Conservation (phyloP, 2,113 vertebrate genomes). For the Ceratotherium simum region DNA sequence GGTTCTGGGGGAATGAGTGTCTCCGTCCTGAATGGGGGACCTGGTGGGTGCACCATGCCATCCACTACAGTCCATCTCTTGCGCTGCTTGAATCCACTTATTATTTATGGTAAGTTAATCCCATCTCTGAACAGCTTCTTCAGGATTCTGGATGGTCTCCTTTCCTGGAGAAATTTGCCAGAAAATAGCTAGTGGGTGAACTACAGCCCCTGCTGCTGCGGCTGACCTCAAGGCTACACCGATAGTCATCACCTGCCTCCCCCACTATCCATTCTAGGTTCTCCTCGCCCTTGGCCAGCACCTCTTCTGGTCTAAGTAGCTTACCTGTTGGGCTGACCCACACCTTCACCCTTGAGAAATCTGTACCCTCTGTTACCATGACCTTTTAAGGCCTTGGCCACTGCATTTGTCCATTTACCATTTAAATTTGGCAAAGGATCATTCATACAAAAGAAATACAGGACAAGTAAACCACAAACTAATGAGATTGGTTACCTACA, state of each 20-base stretch:
- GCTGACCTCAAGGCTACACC: neutral
- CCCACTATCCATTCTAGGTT: neutral
- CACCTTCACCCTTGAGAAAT: neutral
- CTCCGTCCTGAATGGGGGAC: neutral
- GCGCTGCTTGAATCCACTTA: neutral
- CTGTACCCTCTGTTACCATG: neutral
- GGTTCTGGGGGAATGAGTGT: neutral
- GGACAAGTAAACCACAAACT: neutral
- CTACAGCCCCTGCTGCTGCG: neutral
- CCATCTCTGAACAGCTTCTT: neutral
- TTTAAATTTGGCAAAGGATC: neutral
- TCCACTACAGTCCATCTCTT: neutral
- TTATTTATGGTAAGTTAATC: neutral
- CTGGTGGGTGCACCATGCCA: fast-evolving
- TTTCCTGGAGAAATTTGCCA: neutral
- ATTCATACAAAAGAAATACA: neutral
- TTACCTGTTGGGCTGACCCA: neutral
- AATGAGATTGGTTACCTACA: neutral
- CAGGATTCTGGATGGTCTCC: neutral
- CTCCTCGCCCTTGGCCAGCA: neutral
- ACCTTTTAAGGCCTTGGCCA: neutral
- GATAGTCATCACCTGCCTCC: neutral
- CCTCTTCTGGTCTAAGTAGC: neutral
- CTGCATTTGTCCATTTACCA: neutral
- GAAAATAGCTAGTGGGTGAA: neutral